Evolutionary conservation across 2,113 vertebrate genomes (phyloP).

Genomic region (Corythornis vintsioides): DNA sequence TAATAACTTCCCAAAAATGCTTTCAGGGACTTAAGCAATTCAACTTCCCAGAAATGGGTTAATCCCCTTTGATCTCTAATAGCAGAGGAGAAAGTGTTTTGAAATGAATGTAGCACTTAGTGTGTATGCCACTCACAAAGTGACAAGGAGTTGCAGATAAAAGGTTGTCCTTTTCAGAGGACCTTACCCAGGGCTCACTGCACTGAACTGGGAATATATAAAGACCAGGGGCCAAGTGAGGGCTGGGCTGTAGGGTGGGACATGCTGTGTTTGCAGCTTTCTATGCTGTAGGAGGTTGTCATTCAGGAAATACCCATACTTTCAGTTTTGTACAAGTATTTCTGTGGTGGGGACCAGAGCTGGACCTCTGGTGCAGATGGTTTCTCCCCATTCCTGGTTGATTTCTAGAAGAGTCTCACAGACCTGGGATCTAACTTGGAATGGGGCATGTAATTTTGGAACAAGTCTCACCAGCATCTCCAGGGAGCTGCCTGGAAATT

Average conservation of each 20-base stretch:
- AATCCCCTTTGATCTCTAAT: not conserved
- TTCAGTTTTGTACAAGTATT: not conserved
- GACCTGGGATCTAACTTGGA: not conserved
- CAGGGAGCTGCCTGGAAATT: not conserved
- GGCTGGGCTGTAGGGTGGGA: not conserved
- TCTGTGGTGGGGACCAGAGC: not conserved
- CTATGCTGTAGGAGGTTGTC: not conserved
- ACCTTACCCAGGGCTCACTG: not conserved
- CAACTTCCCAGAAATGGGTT: slow-evolving; percentile 33
- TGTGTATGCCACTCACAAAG: not conserved
- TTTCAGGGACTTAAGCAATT: not conserved
- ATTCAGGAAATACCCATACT: not conserved
- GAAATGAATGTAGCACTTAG: not conserved
- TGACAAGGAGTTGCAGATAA: not conserved
- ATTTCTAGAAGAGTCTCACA: not conserved
- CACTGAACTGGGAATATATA: not conserved
- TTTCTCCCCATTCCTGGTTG: not conserved
- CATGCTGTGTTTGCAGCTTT: not conserved
- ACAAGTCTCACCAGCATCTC: not conserved
- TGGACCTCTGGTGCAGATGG: not conserved
- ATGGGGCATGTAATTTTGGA: not conserved
- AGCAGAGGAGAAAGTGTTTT: not conserved
- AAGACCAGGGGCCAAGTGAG: not conserved
- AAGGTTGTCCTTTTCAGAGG: not conserved
- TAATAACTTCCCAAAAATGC: not conserved